Evolutionary conservation across 2,888 invertebrate genomes (phyloP), one percentile per base, ranked within the genome.

Genomic region (Leucania comma): DNA sequence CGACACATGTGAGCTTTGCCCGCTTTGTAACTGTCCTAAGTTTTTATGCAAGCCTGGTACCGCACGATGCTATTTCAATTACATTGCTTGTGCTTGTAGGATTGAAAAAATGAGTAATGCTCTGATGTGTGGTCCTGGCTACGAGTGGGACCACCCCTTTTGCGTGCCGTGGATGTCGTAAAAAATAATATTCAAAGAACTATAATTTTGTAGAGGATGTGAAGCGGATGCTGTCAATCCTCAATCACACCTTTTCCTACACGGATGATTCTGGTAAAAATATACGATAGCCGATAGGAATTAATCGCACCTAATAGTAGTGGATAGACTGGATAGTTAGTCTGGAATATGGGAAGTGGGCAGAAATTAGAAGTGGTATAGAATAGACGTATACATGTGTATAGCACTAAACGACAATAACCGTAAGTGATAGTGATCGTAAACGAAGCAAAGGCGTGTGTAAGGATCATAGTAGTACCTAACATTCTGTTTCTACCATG

Each of bases 21-120:
- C 68, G 73, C 68, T 89, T 85, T 85, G 86, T 88, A 78, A 85
- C 80, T 85, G 86, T 84, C 84, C 85, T 63, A 80, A 72, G 73
- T 83, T 87, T 88, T 87, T 86, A 87, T 84, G 78, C 70, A 83
- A 72, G 79, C 78, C 64, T 77, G 67, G 78, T 81, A 69, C 38
- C 71, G 57, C 69, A 59, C 67, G 56, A 38, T 65, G 71, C 46
- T 68, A 71, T 74, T 77, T 80, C 80, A 80, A 80, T 77, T 80
- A 68, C 75, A 80, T 65, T 62, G 53, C 58, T 72, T 72, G 50
- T 42, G 9, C 51, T 58, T 62, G 46, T 64, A 67, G 35, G 58
- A 66, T 75, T 68, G 54, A 26, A 62, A 78, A 53, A 53, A 48
- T 74, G 59, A 74, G 51, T 80, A 80, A 75, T 75, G 54, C 32